Evolutionary conservation across 2,888 invertebrate species (phyloP).

Genomic region (Lasioglossum lativentre): DNA sequence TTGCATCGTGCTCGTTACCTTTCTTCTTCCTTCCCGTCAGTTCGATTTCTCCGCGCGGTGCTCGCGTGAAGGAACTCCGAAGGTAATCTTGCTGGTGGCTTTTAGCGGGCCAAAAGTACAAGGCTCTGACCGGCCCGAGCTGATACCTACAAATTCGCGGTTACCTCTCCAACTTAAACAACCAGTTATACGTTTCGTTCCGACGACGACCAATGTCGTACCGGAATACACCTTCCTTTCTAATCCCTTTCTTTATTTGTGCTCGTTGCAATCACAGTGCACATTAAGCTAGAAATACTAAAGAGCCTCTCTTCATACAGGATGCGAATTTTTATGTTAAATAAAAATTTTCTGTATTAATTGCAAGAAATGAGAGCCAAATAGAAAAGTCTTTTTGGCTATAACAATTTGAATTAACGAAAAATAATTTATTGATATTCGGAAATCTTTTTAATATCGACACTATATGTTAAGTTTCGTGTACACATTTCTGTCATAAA

Average conservation of each 20-base stretch:
- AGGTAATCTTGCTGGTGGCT: not conserved
- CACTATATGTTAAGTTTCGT: too few relatives aligned
- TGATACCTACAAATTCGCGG: not conserved
- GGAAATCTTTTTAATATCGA: too few relatives aligned
- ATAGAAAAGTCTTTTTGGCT: too few relatives aligned
- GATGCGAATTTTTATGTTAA: too few relatives aligned
- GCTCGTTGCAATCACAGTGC: too few relatives aligned
- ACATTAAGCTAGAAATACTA: too few relatives aligned
- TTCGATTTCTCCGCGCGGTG: conserved; percentile 34
- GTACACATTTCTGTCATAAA: too few relatives aligned
- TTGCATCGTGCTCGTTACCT: conserved; percentile 40
- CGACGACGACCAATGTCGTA: not conserved
- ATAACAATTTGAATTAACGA: too few relatives aligned
- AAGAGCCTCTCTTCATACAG: too few relatives aligned
- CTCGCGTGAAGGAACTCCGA: conserved; percentile 10
- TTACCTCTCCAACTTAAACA: not conserved
- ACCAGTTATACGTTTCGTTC: not conserved
- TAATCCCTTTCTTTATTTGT: not conserved
- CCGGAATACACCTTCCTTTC: not conserved
- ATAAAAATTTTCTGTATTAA: too few relatives aligned
- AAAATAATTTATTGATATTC: too few relatives aligned
- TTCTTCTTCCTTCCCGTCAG: conserved; percentile 10
- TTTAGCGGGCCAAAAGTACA: conserved; percentile 19
- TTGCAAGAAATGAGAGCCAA: too few relatives aligned
- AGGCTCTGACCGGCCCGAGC: not conserved